These are phyloP conservation scores for Phoebastria nigripes DNA, from an alignment of 2,797 vertebrate genomes.

Conservation along the genomic window DNA sequence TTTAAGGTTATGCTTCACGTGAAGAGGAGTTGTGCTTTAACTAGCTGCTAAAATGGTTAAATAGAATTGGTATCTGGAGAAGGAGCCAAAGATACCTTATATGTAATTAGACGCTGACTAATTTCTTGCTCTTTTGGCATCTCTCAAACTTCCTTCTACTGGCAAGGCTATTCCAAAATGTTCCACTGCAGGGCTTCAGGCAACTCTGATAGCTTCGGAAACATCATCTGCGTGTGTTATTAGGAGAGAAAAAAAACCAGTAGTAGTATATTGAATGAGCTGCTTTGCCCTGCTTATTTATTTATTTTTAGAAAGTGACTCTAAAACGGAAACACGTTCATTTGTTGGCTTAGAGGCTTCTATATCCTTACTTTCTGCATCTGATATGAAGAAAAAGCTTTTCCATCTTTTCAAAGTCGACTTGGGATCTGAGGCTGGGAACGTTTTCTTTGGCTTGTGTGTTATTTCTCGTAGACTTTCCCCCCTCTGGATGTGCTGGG, in stretches of 20 bases:
- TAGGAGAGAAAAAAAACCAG: neutral
- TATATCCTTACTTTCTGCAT: accelerated
- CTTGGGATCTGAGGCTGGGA: neutral
- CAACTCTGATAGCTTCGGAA: neutral
- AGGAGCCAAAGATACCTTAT: neutral
- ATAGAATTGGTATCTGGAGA: neutral
- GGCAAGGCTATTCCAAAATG: neutral
- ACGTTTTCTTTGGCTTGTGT: neutral
- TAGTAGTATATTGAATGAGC: neutral
- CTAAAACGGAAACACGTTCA: accelerated
- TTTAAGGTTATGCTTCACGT: accelerated
- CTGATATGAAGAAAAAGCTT: neutral
- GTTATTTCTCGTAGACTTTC: accelerated
- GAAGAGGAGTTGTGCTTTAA: neutral
- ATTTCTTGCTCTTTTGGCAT: neutral
- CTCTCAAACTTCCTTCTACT: neutral
- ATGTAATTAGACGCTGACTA: neutral
- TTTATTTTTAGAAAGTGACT: neutral
- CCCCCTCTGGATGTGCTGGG: neutral
- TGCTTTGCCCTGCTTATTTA: neutral
- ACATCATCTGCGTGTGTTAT: neutral
- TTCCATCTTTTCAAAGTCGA: neutral
- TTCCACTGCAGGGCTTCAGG: neutral
- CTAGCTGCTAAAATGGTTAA: neutral
- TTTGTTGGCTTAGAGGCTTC: neutral